Conservation (phyloP, 2,113 vertebrate species). For the Sclerurus mexicanus region DNA sequence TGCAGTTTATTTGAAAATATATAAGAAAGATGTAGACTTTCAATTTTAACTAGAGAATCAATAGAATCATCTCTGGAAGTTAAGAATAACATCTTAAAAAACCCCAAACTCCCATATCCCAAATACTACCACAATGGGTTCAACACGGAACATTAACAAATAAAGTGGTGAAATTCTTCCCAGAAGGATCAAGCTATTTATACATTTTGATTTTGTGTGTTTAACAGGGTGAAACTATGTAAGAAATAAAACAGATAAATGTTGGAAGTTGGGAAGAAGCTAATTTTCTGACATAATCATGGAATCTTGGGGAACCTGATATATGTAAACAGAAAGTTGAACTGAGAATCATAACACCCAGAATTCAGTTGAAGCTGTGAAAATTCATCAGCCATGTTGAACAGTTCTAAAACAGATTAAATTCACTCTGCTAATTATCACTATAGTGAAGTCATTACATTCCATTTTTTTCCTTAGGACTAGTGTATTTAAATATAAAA, state of each 20-base stretch:
- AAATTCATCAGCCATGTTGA: neutral
- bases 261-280: neutral
- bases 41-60: neutral
- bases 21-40: neutral
- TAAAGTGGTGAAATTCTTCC: neutral
- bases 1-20: neutral
- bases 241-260: neutral
- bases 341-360: neutral
- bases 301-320: neutral
- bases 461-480: neutral
- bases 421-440: neutral
- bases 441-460: neutral
- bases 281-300: neutral
- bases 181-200: neutral
- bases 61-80: neutral
- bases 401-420: neutral
- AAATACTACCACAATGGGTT: neutral
- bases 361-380: neutral
- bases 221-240: neutral
- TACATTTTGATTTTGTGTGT: neutral
- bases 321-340: neutral
- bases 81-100: neutral
- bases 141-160: neutral
- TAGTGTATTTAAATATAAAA: neutral
- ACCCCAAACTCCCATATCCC: rapidly evolving